Conservation (phyloP, 1,140 invertebrate genomes). For the Diorhabda elongata region DNA sequence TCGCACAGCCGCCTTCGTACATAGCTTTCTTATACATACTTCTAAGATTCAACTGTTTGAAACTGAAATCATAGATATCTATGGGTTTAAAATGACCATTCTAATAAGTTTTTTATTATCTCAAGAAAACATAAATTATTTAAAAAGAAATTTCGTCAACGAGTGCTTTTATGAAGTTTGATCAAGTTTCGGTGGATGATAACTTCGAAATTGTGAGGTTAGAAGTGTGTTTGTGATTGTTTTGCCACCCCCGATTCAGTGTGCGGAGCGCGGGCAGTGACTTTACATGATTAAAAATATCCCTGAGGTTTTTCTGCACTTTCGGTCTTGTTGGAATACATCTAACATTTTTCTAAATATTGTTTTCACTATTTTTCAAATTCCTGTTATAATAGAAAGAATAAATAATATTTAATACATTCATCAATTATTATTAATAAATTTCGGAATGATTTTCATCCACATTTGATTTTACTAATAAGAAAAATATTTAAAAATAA, state of each 20-base stretch:
- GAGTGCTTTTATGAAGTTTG: too few species aligned
- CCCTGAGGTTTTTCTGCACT: slow-evolving; percentile 5
- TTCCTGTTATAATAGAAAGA: too few species aligned
- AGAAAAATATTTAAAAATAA: not conserved
- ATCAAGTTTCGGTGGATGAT: not conserved
- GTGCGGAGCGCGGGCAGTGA: slow-evolving; percentile 6
- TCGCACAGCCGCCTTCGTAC: slow-evolving; percentile 31
- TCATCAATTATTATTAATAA: too few species aligned
- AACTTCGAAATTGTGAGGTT: slow-evolving; percentile 14
- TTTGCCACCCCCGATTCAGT: not conserved
- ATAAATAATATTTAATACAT: too few species aligned
- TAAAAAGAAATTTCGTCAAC: not conserved
- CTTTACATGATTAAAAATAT: slow-evolving; percentile 7
- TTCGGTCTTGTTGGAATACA: not conserved
- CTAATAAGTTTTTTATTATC: slow-evolving; percentile 17
- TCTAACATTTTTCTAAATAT: too few species aligned
- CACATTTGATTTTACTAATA: not conserved
- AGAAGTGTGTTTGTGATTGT: slow-evolving; percentile 16
- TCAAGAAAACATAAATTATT: not conserved
- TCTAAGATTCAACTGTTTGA: slow-evolving; percentile 39
- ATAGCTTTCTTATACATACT: slow-evolving; percentile 40
- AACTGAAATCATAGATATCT: slow-evolving; percentile 39
- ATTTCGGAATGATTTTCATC: too few species aligned
- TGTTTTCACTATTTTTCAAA: too few species aligned
- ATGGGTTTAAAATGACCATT: slow-evolving; percentile 36